Evolutionary conservation across 2,888 invertebrate genomes (phyloP).

Genomic region (Euphydryas editha): DNA sequence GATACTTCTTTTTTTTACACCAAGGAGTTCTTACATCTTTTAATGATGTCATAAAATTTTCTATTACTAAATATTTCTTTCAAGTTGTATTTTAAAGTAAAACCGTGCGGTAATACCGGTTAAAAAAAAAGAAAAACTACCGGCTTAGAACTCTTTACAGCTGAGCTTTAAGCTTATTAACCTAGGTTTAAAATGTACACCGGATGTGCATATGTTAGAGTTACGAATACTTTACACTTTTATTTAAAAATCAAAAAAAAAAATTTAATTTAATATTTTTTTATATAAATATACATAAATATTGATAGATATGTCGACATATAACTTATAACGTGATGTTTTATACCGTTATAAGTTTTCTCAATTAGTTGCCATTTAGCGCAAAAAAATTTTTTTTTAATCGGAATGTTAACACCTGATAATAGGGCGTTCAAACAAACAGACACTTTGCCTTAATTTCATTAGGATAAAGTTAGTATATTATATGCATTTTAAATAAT

Average conservation of each 20-base stretch:
- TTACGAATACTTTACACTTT: conserved; percentile 1
- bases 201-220: conserved; percentile 1
- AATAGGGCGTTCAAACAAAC: too few relatives aligned
- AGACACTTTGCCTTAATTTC: too few relatives aligned
- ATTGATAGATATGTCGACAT: too few relatives aligned
- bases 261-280: not conserved
- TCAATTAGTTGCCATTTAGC: too few relatives aligned
- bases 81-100: conserved; percentile 14
- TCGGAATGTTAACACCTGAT: too few relatives aligned
- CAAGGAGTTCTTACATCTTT: not conserved
- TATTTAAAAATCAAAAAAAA: not conserved
- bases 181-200: conserved; percentile 19
- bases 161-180: conserved; percentile 33
- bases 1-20: too few relatives aligned
- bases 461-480: too few relatives aligned
- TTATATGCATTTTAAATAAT: too few relatives aligned
- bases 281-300: too few relatives aligned
- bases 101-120: conserved; percentile 17
- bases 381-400: too few relatives aligned
- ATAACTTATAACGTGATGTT: too few relatives aligned
- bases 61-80: conserved; percentile 7
- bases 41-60: not conserved
- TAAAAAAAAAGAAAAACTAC: conserved; percentile 23
- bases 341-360: too few relatives aligned
- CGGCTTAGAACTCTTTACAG: conserved; percentile 37